phyloP scores from a whole-genome alignment of 2,113 vertebrate species.

The Machaerirhynchus nigripectus region DNA sequence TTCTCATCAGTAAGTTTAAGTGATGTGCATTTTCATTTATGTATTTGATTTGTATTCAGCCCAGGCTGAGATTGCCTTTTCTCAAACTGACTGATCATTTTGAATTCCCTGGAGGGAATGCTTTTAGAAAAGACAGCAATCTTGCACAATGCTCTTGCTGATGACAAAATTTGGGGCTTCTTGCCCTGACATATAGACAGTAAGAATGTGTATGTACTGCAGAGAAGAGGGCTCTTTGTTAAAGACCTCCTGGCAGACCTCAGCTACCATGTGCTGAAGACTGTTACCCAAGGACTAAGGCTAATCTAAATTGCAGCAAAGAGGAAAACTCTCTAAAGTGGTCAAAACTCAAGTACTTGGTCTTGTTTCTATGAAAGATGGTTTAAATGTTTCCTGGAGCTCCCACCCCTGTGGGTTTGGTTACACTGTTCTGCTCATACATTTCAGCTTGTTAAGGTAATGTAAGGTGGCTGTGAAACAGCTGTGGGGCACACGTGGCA shows the following conservation, averaged over 20 bases:
- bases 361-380: neutral
- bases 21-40: neutral
- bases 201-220: neutral
- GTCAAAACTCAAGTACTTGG: neutral
- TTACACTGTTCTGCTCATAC: neutral
- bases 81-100: neutral
- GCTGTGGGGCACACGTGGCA: neutral
- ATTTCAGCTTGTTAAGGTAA: neutral
- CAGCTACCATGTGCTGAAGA: neutral
- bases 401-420: neutral
- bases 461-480: neutral
- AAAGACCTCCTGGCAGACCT: neutral
- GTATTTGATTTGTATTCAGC: conserved; percentile 3
- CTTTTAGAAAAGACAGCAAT: neutral
- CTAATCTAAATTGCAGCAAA: neutral
- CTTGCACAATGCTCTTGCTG: neutral
- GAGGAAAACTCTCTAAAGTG: neutral
- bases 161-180: neutral
- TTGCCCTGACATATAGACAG: neutral
- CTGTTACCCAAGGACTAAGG: neutral
- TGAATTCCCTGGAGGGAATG: neutral
- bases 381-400: neutral
- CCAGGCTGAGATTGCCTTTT: neutral
- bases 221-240: neutral
- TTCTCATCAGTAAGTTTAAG: neutral